A percentile compares a stretch with the other conserved stretches of the same genome.
phyloP scores from a whole-genome alignment of 2,888 invertebrate genomes.

The Myopa tessellatipennis region DNA sequence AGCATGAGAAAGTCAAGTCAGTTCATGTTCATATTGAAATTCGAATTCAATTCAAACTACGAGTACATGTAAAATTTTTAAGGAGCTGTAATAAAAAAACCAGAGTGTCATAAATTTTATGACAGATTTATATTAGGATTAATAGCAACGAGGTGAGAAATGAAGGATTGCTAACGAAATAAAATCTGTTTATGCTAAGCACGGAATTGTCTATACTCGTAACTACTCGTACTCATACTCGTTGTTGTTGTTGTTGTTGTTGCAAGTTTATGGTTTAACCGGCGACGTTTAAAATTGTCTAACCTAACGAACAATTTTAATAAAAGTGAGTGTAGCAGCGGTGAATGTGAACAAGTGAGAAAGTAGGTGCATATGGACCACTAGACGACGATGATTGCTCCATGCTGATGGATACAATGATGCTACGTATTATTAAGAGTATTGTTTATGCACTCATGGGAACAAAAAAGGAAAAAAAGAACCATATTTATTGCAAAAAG shows the following conservation, averaged over 20 bases:
- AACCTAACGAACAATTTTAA: neutral
- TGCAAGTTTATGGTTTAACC: neutral
- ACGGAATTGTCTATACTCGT: neutral
- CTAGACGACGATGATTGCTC: neutral
- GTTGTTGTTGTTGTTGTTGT: neutral
- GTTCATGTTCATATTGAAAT: neutral
- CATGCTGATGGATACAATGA: too few relatives aligned
- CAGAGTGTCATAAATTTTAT: constrained; percentile 29
- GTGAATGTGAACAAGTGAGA: constrained; percentile 3
- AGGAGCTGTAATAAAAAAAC: constrained; percentile 7
- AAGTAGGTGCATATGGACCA: neutral
- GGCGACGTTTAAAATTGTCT: constrained; percentile 8
- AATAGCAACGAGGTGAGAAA: constrained; percentile 20
- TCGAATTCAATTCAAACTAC: neutral
- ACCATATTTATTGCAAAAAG: too few relatives aligned
- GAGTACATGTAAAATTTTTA: neutral
- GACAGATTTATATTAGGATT: constrained; percentile 29
- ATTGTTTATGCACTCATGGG: too few relatives aligned
- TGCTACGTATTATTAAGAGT: too few relatives aligned
- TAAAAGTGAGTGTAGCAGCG: constrained; percentile 4
- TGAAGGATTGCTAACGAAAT: neutral
- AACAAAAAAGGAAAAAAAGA: too few relatives aligned
- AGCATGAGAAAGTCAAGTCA: constrained; percentile 9
- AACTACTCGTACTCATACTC: too few relatives aligned
- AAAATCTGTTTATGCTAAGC: constrained; percentile 7